Conservation (phyloP, 2,797 vertebrate genomes). For the Hapalemur alaotrensis region DNA sequence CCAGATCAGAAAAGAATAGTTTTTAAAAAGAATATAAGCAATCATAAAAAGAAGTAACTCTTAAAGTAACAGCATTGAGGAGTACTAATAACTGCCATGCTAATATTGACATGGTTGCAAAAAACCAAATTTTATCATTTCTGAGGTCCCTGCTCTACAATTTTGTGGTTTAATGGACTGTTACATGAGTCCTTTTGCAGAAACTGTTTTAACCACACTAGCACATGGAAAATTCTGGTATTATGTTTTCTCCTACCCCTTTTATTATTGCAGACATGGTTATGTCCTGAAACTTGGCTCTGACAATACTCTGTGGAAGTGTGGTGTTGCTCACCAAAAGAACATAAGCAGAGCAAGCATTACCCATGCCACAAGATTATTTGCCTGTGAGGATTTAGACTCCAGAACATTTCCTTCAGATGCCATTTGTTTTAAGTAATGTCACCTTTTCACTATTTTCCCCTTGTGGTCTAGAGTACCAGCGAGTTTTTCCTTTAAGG, state of each 20-base stretch:
- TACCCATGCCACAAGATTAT: slow-evolving; percentile 79
- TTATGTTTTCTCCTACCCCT: slow-evolving; percentile 62
- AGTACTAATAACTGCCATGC: neutral
- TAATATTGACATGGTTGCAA: neutral
- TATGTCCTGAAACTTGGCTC: slow-evolving; percentile 72
- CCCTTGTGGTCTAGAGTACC: neutral
- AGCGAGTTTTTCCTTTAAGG: neutral
- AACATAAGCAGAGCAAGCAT: slow-evolving; percentile 47
- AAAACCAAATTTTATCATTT: slow-evolving; percentile 14
- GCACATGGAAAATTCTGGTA: slow-evolving; percentile 78
- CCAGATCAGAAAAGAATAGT: neutral
- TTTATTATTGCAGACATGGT: slow-evolving; percentile 78
- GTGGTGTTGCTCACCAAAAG: slow-evolving; percentile 60
- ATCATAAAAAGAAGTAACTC: slow-evolving; percentile 30
- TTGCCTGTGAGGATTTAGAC: slow-evolving; percentile 63
- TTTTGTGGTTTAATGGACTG: slow-evolving; percentile 45
- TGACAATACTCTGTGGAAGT: slow-evolving; percentile 47
- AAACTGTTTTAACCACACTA: slow-evolving; percentile 72
- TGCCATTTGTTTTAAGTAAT: neutral
- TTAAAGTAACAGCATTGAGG: neutral
- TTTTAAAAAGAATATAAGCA: neutral
- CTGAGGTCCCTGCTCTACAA: slow-evolving; percentile 7
- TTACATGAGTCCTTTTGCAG: slow-evolving; percentile 61
- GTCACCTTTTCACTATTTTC: neutral
- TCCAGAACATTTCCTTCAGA: neutral